Evolutionary conservation across 2,113 vertebrate species (phyloP).

Genomic region (Phaetusa simplex): DNA sequence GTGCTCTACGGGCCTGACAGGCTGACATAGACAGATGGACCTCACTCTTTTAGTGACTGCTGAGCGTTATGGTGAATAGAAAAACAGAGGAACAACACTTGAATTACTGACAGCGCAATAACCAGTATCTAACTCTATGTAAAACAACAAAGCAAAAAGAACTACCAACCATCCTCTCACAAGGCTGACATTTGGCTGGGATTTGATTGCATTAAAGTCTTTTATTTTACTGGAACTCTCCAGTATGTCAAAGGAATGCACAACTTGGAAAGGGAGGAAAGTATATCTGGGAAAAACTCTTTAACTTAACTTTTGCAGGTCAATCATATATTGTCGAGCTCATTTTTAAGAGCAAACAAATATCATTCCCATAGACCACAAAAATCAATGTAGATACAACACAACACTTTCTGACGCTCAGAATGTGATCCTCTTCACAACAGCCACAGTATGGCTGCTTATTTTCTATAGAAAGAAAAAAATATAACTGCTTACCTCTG

Average conservation of each 20-base stretch:
- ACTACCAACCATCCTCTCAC: not conserved
- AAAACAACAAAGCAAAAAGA: not conserved
- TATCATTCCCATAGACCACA: not conserved
- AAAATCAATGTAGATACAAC: not conserved
- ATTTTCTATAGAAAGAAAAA: not conserved
- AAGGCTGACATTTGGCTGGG: not conserved
- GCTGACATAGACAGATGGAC: not conserved
- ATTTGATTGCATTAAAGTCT: not conserved
- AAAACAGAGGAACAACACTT: not conserved
- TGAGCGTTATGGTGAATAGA: not conserved
- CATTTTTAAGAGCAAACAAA: not conserved
- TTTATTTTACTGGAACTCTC: not conserved
- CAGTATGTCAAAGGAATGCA: not conserved
- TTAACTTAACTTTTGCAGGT: not conserved
- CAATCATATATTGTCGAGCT: not conserved
- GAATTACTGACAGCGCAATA: not conserved
- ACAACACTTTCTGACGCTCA: not conserved
- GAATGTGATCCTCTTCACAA: not conserved
- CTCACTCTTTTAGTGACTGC: not conserved
- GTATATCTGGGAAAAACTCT: not conserved
- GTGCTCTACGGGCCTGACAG: not conserved
- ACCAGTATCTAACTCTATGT: not conserved
- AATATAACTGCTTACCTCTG: not conserved
- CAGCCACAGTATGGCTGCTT: not conserved
- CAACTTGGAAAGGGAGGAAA: not conserved